Evolutionary conservation across 2,888 invertebrate species (phyloP), one percentile per base, ranked within the genome.

Genomic region (Eurois occulta): DNA sequence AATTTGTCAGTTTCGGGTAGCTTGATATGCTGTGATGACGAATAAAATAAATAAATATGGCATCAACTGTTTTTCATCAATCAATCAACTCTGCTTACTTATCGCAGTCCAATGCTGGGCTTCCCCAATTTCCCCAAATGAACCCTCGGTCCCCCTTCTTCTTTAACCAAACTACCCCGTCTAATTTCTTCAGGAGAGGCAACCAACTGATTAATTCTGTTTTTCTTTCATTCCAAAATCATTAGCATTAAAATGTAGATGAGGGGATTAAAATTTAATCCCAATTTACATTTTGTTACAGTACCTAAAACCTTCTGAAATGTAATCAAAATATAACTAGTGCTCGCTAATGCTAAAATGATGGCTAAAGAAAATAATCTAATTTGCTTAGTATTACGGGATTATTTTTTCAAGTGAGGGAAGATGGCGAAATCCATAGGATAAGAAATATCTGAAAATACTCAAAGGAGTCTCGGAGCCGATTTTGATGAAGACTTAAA

Each of bases 221-320:
- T 83, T 71, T 83, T 86, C 73, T 83, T 83, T 78, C 84, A 83
- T 83, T 83, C 79, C 67, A 72, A 71, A 83, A 83, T 84, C 78
- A 83, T 83, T 83, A 83, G 84, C 83, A 83, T 86, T 86, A 71
- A 83, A 83, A 83, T 80, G 81, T 80, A 83, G 69, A 83, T 84
- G 80, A 85, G 81, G 24, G 70, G 84, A 85, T 85, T 87, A 87
- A 85, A 85, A 72, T 89, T 78, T 67, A 86, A 83, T 86, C 80
- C 66, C 77, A 83, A 86, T 77, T 77, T 78, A 70, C 72, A 83
- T 83, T 86, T 79, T 75, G 55, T 70, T 64, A 73, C 75, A 58
- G 62, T 73, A 38, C 48, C 52, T 75, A 65, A 72, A 82, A 68
- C 67, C 58, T 32, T 16, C 21, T 21, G 52, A 60, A 80, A 86